Conservation (phyloP, 2,113 vertebrate genomes). For the Crypturellus undulatus region DNA sequence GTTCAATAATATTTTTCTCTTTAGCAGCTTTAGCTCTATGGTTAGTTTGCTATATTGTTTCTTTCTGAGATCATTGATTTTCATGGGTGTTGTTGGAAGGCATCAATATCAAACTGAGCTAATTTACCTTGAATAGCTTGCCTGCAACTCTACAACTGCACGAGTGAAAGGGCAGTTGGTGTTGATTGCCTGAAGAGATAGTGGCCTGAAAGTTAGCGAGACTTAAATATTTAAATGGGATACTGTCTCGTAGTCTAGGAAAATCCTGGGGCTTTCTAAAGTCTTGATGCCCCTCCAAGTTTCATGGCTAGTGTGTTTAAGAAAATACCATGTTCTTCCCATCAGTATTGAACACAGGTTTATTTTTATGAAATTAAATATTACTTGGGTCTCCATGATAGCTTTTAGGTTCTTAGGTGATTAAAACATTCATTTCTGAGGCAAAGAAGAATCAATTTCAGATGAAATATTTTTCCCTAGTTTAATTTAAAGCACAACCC, state of each 20-base stretch:
- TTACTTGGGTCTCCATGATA: slow-evolving; percentile 70
- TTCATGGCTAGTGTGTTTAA: neutral
- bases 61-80: slow-evolving; percentile 35
- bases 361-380: slow-evolving; percentile 75
- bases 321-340: neutral
- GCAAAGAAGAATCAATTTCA: slow-evolving; percentile 82
- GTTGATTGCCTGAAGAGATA: slow-evolving; percentile 48
- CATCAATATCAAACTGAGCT: slow-evolving; percentile 19
- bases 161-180: neutral
- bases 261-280: slow-evolving; percentile 43
- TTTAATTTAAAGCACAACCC: slow-evolving; percentile 82
- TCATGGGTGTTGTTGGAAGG: neutral
- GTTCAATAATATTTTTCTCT: neutral
- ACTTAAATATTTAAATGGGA: slow-evolving; percentile 59
- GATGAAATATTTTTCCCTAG: slow-evolving; percentile 73
- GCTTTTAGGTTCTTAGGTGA: slow-evolving; percentile 73
- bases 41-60: neutral
- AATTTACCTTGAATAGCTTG: neutral
- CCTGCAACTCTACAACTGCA: neutral
- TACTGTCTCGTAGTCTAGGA: slow-evolving; percentile 30
- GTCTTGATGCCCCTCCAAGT: neutral
- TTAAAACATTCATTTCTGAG: slow-evolving; percentile 85
- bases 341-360: slow-evolving; percentile 25
- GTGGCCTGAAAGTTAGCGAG: neutral
- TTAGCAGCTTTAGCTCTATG: neutral